Percentiles rank a stretch among this genome's conserved stretches.
Conservation (phyloP, 2,888 invertebrate genomes). For the Pachliopta kotzebuea region DNA sequence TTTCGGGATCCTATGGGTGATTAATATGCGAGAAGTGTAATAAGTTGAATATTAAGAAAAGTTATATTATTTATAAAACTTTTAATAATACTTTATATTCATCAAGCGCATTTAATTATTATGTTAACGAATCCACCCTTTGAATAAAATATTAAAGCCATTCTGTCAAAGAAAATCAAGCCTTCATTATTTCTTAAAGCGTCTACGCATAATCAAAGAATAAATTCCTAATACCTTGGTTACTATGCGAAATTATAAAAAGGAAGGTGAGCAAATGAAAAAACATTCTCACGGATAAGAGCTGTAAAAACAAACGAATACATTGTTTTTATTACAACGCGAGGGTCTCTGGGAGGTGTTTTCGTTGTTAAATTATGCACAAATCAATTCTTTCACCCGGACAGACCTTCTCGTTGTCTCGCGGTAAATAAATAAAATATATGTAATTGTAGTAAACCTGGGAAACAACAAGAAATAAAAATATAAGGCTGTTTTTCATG, state of each 20-base stretch:
- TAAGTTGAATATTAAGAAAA: conserved; percentile 69
- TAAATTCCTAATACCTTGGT: conserved; percentile 19
- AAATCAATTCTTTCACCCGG: conserved; percentile 77
- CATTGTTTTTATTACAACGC: conserved; percentile 72
- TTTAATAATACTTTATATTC: conserved; percentile 75
- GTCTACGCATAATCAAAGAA: conserved; percentile 20
- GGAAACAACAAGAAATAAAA: conserved; percentile 41
- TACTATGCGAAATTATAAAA: conserved; percentile 31
- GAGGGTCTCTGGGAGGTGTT: conserved; percentile 70
- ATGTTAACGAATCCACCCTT: conserved; percentile 76
- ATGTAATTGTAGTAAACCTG: conserved; percentile 65
- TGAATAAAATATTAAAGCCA: conserved; percentile 76
- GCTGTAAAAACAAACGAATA: conserved; percentile 75
- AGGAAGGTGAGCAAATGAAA: conserved; percentile 39
- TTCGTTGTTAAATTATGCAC: conserved; percentile 77
- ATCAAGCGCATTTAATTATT: conserved; percentile 78
- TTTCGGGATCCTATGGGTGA: conserved; percentile 30
- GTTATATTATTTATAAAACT: conserved; percentile 70
- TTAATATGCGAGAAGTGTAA: conserved; percentile 75
- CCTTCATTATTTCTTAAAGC: conserved; percentile 53
- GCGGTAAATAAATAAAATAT: conserved; percentile 78
- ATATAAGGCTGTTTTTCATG: conserved; percentile 1
- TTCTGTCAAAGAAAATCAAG: conserved; percentile 71
- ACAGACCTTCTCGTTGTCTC: conserved; percentile 53
- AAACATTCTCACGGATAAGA: conserved; percentile 59